Conservation (phyloP, 2,113 vertebrate species). For the Nerophis ophidion region DNA sequence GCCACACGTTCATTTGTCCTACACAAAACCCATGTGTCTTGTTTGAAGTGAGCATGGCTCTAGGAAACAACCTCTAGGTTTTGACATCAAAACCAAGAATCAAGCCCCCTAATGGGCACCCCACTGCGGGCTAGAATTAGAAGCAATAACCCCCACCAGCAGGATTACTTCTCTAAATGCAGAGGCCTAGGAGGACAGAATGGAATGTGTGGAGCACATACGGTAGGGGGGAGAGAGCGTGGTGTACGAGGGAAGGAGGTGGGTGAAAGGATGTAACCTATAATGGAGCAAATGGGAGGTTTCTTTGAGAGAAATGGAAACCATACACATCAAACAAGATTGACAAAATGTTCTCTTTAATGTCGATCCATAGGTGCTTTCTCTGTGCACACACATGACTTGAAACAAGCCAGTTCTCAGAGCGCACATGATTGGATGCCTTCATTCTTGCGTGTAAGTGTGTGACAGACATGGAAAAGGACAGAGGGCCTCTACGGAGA, state of each 20-base stretch:
- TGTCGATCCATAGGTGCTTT: background rate
- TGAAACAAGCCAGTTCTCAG: conserved; percentile 16
- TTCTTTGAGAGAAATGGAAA: conserved; percentile 7
- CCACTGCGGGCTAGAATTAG: conserved; percentile 67
- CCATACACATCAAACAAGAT: conserved; percentile 4
- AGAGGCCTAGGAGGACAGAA: conserved; percentile 46
- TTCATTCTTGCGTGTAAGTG: conserved; percentile 47
- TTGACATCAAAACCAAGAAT: conserved; percentile 66
- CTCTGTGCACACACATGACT: background rate
- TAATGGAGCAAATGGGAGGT: background rate
- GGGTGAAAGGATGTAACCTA: conserved; percentile 2
- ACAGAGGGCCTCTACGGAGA: conserved; percentile 53
- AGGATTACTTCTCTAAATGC: conserved; percentile 68
- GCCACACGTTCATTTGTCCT: conserved; percentile 49
- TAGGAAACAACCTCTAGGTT: conserved; percentile 66
- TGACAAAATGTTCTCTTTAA: conserved; percentile 1
- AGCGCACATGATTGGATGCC: conserved; percentile 32
- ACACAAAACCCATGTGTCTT: conserved; percentile 46
- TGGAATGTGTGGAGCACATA: conserved; percentile 32
- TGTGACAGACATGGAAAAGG: conserved; percentile 60
- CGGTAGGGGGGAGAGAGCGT: conserved; percentile 13
- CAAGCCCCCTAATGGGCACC: conserved; percentile 67
- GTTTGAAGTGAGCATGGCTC: conserved; percentile 66
- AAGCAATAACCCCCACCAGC: conserved; percentile 60
- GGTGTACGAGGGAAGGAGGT: conserved; percentile 17